Evolutionary conservation across 2,888 invertebrate genomes (phyloP), one percentile per base, ranked within the genome.

Genomic region (Diarsia brunnea): DNA sequence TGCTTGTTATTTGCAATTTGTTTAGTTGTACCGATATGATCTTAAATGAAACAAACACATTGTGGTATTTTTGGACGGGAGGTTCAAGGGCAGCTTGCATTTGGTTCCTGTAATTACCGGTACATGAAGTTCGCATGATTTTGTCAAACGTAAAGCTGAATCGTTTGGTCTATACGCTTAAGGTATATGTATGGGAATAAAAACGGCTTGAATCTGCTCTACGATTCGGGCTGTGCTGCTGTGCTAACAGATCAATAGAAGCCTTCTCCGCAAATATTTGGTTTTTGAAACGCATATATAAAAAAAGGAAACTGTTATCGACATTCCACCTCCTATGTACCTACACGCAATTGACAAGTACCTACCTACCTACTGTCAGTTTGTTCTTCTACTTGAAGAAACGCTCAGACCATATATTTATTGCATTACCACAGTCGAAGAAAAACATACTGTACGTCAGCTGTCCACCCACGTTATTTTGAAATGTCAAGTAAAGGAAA

Each of bases 401-500:
- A 58, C 67, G 14, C n/a, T 63, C 19, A n/a, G 31, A 38, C 31
- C 24, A n/a, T 60, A 38, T 69, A 64, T 71, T 84, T n/a, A 47
- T 72, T 63, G n/a, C 61, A 31, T 79, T 84, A 53, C 76, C 55
- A 51, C 60, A 53, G 69, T 61, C 31, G 53, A 81, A 84, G 82
- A 82, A 84, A 73, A 81, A 85, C 69, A 84, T 73, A 84, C 47
- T 24, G 66, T 67, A 55, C 69, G 38, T 64, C 81, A 81, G 45
- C 27, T 84, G 85, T 84, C 82, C 77, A 31, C 82, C 82, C 67
- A 82, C 82, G 38, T 49, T 67, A 58, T 73, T 76, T 71, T 70
- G 61, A 81, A 83, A 85, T 82, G 78, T 72, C 84, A 84, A 82
- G 85, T 74, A 49, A 85, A 74, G 74, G 71, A 85, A 82, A 81